Evolutionary conservation across 2,797 vertebrate species (phyloP), one percentile per base, ranked within the genome.

Genomic region (Pipistrellus pygmaeus): DNA sequence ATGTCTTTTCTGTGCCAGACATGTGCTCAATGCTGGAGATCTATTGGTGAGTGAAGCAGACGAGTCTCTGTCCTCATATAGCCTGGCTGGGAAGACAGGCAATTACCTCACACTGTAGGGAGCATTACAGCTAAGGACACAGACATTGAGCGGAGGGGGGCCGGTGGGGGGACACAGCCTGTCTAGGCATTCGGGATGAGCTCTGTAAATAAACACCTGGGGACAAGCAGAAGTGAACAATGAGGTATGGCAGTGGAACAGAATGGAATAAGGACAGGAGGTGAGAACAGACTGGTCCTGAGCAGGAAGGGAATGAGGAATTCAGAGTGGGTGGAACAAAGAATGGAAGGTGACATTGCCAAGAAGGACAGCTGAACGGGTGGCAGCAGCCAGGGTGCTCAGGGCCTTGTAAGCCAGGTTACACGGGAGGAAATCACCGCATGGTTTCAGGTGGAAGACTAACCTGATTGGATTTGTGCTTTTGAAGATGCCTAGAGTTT

Each of bases 1-100:
- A 2, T 55, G 8, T 81, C 35, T 91, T n/a, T 30, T 95, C 60
- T 85, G 25, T 82, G 18, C n/a, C 64, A 92, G 90, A 32, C 6
- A 44, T 44, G 41, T 27, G n/a, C 66, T 11, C 13, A 71, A 44
- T 69, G 32, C 69, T 27, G 30, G 17, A 32, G 64, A 76, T 68
- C 25, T 12, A 13, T 21, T 68, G 71, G 32, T 12, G 20, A 80
- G 20, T n/a, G n/a, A 48, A 83, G 44, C 27, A 23, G 48, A 20
- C 2, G 8, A 72, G 64, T 64, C 10, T 64, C 80, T 48, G 48
- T 27, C 27, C 32, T 84, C 60, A 4, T 23, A 23, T 3, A 87
- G 57, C 55, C 35, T 38, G 5, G 10, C 66, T 32, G 25, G 85
- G 60, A 21, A 91, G 71, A 66, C 8, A 35, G 86, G n/a, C 38